Base-by-base conservation (phyloP, 1,140 invertebrate genomes). In the Acromyrmex heyeri region DNA sequence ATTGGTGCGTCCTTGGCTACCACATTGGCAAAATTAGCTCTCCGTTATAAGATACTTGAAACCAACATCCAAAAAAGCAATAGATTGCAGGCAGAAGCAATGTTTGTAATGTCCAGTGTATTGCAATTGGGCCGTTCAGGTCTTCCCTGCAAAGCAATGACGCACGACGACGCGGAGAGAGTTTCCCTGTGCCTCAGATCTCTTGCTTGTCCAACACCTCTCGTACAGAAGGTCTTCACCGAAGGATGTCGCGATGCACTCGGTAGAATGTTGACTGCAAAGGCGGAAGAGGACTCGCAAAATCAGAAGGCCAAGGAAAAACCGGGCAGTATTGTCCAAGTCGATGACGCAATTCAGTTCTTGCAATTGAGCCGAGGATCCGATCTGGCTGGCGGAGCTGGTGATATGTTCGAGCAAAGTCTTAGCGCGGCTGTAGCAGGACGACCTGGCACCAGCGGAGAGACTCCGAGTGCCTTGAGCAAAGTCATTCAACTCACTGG, bases 401-500 rank as follows among this genome's bases (percentile, higher is more conserved):
- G 98, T 93, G 98, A 99, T 93, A 97, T 99, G 76, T 99, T 99
- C 95, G 99, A 99, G 93, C 96, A 99, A 38, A 99, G 99, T 61
- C 96, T 99, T 67, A 98, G 97, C 79, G 98, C 99, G 93, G 99
- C 99, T 1, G 96, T 99, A 14, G 97, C 97, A 62, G 97, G 98
- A 62, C 95, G 96, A 93, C 92, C 94, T 14, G 95, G 94, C 1
- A 88, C 93, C n/a, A 92, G 91, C 59, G 96, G 96, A 53, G 96
- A 96, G 62, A 92, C 96, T 7, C 96, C 96, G 1, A 97, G 95
- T 86, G 97, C 97, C 92, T 94, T 98, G 59, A 97, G 97, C 85
- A 97, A 99, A 96, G 99, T 99, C 27, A 99, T 98, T n/a, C 99
- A 99, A 94, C 96, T 99, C 86, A 99, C 99, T n/a, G 99, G 99